A percentile compares a stretch with the other conserved stretches of the same genome.
Evolutionary conservation across 1,140 invertebrate genomes (phyloP).

Genomic region (Anoplophora glabripennis): DNA sequence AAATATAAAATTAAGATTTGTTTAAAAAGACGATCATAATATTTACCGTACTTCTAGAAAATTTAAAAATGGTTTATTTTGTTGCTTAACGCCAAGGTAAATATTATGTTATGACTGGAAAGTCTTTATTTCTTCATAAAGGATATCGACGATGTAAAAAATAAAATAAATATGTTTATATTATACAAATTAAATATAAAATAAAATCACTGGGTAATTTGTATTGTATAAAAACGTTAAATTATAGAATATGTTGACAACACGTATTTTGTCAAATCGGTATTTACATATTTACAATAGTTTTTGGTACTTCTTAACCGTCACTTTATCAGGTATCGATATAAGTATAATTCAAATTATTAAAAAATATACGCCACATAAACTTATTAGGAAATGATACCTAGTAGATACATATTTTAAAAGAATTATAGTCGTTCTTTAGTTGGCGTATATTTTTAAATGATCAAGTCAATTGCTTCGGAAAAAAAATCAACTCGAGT

Average conservation of each 20-base stretch:
- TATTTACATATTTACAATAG: conserved; percentile 16
- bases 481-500: conserved; percentile 1
- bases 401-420: too few relatives aligned
- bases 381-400: too few relatives aligned
- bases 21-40: conserved; percentile 18
- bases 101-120: neutral
- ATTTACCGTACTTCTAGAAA: conserved; percentile 1
- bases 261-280: conserved; percentile 2
- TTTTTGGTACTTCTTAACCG: conserved; percentile 19
- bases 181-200: conserved; percentile 10
- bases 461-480: too few relatives aligned
- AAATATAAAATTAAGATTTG: conserved; percentile 18
- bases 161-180: neutral
- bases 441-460: too few relatives aligned
- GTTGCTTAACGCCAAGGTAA: neutral
- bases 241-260: neutral
- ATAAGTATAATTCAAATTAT: too few relatives aligned
- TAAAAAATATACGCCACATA: too few relatives aligned
- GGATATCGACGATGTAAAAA: too few relatives aligned
- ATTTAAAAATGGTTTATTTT: neutral
- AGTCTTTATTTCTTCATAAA: neutral
- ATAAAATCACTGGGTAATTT: neutral
- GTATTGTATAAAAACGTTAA: conserved; percentile 6
- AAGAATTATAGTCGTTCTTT: too few relatives aligned
- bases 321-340: conserved; percentile 10